Evolutionary conservation across 2,113 vertebrate genomes (phyloP).

Genomic region (Rhynchopsitta pachyrhyncha): DNA sequence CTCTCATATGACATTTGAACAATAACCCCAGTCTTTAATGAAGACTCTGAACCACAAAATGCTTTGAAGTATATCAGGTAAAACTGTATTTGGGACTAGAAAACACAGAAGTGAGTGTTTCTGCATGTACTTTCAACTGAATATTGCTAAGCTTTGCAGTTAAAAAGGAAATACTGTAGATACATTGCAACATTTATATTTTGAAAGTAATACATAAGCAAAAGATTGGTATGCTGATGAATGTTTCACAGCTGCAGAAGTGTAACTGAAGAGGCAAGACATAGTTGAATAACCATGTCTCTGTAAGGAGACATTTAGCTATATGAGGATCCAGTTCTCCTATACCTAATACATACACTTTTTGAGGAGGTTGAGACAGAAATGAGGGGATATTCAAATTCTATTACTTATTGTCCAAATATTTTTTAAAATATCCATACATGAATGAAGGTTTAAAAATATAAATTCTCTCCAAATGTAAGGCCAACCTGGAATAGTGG

Average conservation of each 20-base stretch:
- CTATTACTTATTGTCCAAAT: not conserved
- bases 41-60: not conserved
- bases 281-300: not conserved
- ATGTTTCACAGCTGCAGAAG: slow-evolving; percentile 19
- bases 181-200: not conserved
- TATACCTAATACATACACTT: not conserved
- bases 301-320: not conserved
- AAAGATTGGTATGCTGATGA: slow-evolving; percentile 14
- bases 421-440: not conserved
- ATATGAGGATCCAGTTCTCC: not conserved
- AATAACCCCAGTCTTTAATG: not conserved
- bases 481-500: not conserved
- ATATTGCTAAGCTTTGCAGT: not conserved
- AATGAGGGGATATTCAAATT: not conserved
- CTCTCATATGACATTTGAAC: not conserved
- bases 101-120: not conserved
- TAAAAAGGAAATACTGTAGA: not conserved
- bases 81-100: not conserved
- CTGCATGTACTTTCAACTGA: not conserved
- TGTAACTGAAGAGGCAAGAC: slow-evolving; percentile 10
- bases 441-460: not conserved
- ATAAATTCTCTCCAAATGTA: not conserved
- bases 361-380: not conserved
- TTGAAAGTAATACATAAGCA: not conserved
- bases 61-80: not conserved